phyloP scores from a whole-genome alignment of 2,888 invertebrate species.

The Pandemis heparana region DNA sequence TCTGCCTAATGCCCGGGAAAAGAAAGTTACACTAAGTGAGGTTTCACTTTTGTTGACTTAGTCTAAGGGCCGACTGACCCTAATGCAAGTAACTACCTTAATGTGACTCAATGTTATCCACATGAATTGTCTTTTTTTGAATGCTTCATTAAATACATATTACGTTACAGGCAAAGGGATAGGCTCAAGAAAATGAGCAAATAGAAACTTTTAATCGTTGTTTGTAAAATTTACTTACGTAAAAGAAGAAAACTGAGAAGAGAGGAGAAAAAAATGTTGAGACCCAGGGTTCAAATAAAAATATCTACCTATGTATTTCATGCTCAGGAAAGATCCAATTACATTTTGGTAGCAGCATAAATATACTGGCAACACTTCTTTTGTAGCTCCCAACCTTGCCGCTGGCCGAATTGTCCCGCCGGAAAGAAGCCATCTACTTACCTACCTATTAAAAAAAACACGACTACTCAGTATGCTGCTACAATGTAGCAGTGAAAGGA shows the following conservation, averaged over 20 bases:
- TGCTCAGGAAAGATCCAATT: background rate
- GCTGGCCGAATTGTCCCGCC: no score
- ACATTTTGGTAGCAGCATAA: slow-evolving; percentile 25
- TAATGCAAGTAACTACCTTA: slow-evolving; percentile 28
- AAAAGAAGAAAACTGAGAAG: no score
- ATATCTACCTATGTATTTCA: no score
- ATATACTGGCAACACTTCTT: slow-evolving; percentile 29
- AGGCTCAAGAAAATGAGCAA: background rate
- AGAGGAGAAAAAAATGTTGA: no score
- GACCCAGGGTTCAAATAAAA: no score
- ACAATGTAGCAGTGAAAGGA: slow-evolving; percentile 43
- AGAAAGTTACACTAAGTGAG: slow-evolving; percentile 14
- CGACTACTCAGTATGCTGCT: slow-evolving; percentile 45
- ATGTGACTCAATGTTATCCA: slow-evolving; percentile 2
- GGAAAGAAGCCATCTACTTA: no score
- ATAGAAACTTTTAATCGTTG: no score
- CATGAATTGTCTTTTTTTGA: slow-evolving; percentile 18
- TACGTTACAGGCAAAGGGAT: background rate
- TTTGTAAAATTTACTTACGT: no score
- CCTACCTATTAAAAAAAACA: no score
- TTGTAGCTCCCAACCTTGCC: slow-evolving; percentile 12
- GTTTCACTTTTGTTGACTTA: slow-evolving; percentile 41
- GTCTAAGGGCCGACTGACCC: slow-evolving; percentile 37
- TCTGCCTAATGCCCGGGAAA: slow-evolving; percentile 24
- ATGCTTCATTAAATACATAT: slow-evolving; percentile 6